phyloP scores from a whole-genome alignment of 2,888 invertebrate species.

The Cosmopolites sordidus region DNA sequence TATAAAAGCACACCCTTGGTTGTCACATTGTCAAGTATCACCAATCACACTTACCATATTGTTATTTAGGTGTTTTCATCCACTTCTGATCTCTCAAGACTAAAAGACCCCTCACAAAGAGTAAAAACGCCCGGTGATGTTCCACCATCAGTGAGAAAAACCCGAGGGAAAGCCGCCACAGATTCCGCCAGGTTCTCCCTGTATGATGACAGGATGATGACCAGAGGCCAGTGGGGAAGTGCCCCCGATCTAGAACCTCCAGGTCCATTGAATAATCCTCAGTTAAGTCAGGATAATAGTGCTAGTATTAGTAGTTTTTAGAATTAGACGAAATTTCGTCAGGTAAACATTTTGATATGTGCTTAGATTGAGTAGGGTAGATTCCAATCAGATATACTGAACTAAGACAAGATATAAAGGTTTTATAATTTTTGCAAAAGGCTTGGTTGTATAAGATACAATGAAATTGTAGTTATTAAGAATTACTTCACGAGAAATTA shows the following conservation, averaged over 20 bases:
- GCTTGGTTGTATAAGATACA: no score
- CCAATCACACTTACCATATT: no score
- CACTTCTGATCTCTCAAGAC: constrained; percentile 59
- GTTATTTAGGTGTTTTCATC: constrained; percentile 64
- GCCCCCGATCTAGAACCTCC: constrained; percentile 47
- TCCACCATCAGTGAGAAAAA: constrained; percentile 70
- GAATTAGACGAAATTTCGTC: neutral
- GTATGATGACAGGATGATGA: constrained; percentile 87
- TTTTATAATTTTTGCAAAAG: no score
- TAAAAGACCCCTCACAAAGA: constrained; percentile 71
- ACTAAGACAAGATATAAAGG: no score
- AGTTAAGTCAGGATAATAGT: constrained; percentile 38
- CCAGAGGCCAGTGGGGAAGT: constrained; percentile 45
- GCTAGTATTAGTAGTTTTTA: constrained; percentile 50
- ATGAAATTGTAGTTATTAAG: no score
- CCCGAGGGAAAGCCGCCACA: constrained; percentile 63
- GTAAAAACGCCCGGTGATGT: constrained; percentile 81
- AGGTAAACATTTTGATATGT: no score
- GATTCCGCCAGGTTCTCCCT: constrained; percentile 66
- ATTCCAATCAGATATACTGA: no score
- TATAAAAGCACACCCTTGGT: no score
- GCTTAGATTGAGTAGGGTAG: no score
- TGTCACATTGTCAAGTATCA: no score
- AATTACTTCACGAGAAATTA: no score
- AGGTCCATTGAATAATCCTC: constrained; percentile 27